A percentile compares a stretch with the other conserved stretches of the same genome.
Conservation (phyloP, 1,140 invertebrate genomes). For the Neotoxoptera formosana region DNA sequence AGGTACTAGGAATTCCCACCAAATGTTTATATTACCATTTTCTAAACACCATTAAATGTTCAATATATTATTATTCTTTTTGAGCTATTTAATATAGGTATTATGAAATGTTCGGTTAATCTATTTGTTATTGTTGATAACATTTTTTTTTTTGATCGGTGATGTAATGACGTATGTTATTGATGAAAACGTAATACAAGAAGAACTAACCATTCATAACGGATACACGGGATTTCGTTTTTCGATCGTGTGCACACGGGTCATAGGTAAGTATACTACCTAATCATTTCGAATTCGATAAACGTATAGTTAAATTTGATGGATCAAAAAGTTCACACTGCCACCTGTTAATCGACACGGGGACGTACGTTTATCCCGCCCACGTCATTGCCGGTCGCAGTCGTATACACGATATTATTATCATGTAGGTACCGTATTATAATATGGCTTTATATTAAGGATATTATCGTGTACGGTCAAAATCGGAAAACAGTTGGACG, state of each 20-base stretch:
- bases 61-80: too few species aligned
- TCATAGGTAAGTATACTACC: background rate
- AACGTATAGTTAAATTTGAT: background rate
- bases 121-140: too few species aligned
- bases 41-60: too few species aligned
- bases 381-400: background rate
- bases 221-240: background rate
- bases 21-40: too few species aligned
- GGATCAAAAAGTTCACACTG: background rate
- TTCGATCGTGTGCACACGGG: too few species aligned
- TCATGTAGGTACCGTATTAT: background rate
- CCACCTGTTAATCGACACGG: background rate
- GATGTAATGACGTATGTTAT: too few species aligned
- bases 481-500: background rate
- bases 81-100: too few species aligned
- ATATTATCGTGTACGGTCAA: background rate
- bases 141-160: too few species aligned
- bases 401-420: background rate
- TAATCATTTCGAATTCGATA: background rate
- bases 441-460: background rate
- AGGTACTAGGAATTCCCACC: too few species aligned
- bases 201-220: too few species aligned
- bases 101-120: too few species aligned
- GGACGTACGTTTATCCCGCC: background rate
- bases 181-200: too few species aligned